Evolutionary conservation across 2,797 vertebrate genomes (phyloP).

Genomic region (Avahi laniger): DNA sequence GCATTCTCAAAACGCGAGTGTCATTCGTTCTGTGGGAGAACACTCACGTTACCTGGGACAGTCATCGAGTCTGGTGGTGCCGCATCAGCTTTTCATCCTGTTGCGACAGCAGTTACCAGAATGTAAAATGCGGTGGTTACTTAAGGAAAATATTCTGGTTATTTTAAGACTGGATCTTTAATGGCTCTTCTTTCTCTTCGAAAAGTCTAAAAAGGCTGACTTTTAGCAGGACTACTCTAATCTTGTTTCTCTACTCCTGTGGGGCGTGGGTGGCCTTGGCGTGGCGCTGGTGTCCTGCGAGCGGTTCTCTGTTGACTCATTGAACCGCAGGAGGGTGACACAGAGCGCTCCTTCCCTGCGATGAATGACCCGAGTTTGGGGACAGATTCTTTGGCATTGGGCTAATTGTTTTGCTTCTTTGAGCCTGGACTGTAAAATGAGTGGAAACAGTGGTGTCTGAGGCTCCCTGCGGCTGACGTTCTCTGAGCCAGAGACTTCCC

Average conservation of each 20-base stretch:
- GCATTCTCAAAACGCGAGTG: neutral
- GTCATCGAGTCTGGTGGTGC: neutral
- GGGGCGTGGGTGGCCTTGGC: no score
- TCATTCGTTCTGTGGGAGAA: neutral
- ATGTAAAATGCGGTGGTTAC: neutral
- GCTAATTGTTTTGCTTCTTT: neutral
- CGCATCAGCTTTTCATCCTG: slow-evolving; percentile 26
- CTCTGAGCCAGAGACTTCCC: neutral
- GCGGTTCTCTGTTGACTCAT: neutral
- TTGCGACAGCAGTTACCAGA: slow-evolving; percentile 3
- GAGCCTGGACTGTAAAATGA: neutral
- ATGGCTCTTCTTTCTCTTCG: slow-evolving; percentile 20
- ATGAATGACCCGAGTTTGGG: neutral
- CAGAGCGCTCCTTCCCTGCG: neutral
- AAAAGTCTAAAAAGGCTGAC: neutral
- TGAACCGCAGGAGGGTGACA: no score
- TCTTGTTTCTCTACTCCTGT: neutral
- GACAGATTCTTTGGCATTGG: neutral
- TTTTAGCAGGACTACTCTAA: neutral
- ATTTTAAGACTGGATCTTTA: slow-evolving; percentile 11
- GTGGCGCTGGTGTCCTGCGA: neutral
- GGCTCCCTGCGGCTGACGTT: neutral
- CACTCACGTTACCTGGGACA: neutral
- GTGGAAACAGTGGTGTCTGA: neutral
- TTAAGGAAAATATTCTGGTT: neutral